These are phyloP conservation scores for Argya squamiceps DNA, from an alignment of 2,797 vertebrate genomes.

Conservation along the genomic window DNA sequence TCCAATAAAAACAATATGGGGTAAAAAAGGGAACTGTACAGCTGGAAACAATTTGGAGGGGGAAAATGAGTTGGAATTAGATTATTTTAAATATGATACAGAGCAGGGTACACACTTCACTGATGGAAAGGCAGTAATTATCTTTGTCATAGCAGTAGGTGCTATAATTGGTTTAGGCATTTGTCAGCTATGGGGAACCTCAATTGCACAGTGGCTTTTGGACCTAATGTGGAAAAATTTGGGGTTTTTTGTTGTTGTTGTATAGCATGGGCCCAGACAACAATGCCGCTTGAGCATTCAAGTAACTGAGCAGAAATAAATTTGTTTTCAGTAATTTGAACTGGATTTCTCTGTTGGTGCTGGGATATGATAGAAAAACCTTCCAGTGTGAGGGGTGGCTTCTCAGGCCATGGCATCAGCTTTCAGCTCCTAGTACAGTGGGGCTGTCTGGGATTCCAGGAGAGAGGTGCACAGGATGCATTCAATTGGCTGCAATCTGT, in stretches of 20 bases:
- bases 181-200: slow-evolving; percentile 19
- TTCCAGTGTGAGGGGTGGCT: neutral
- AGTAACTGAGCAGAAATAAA: neutral
- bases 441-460: neutral
- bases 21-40: slow-evolving; percentile 22
- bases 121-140: neutral
- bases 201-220: slow-evolving; percentile 1
- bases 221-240: neutral
- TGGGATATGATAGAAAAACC: neutral
- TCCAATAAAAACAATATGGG: slow-evolving; percentile 51
- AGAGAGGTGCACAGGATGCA: neutral
- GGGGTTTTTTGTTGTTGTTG: neutral
- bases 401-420: neutral
- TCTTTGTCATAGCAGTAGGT: slow-evolving; percentile 51
- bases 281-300: neutral
- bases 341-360: neutral
- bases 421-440: neutral
- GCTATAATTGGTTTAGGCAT: slow-evolving; percentile 49
- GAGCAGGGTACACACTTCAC: slow-evolving; percentile 19
- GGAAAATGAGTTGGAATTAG: slow-evolving; percentile 50
- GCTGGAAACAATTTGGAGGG: slow-evolving; percentile 54
- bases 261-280: neutral
- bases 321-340: neutral
- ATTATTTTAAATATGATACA: slow-evolving; percentile 64
- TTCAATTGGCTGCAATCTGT: neutral